Percentiles rank a stretch among this genome's conserved stretches.
These are phyloP conservation scores for Piprites chloris DNA, from an alignment of 2,113 vertebrate species.

Conservation along the genomic window DNA sequence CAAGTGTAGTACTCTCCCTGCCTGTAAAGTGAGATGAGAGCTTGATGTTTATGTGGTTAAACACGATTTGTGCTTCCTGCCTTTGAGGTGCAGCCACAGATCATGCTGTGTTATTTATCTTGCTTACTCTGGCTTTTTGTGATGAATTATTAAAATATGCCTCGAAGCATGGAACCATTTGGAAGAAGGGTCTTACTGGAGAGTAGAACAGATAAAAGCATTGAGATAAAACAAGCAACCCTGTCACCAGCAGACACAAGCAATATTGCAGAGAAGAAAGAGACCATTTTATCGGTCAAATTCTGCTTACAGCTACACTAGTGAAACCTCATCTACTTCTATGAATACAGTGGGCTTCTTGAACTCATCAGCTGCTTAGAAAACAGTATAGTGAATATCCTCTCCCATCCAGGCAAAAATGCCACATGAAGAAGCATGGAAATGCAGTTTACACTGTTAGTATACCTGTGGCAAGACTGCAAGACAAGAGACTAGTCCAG, in stretches of 20 bases:
- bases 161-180: slow-evolving; percentile 19
- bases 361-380: not conserved
- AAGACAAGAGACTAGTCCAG: not conserved
- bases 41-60: slow-evolving; percentile 29
- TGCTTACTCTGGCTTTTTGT: slow-evolving; percentile 28
- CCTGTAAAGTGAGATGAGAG: not conserved
- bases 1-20: not conserved
- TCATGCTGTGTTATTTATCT: slow-evolving; percentile 25
- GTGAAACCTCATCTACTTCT: not conserved
- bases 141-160: slow-evolving; percentile 58
- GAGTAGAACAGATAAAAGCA: slow-evolving; percentile 37
- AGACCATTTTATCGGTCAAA: not conserved
- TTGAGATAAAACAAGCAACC: slow-evolving; percentile 26
- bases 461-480: not conserved
- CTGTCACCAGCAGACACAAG: not conserved
- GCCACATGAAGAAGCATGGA: not conserved
- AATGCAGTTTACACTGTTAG: not conserved
- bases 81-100: slow-evolving; percentile 38
- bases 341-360: not conserved
- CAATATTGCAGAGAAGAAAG: slow-evolving; percentile 5
- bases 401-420: not conserved
- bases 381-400: not conserved
- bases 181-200: not conserved
- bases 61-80: slow-evolving; percentile 42
- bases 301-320: not conserved